phyloP scores from a whole-genome alignment of 2,113 vertebrate genomes.

The Leptosomus discolor region DNA sequence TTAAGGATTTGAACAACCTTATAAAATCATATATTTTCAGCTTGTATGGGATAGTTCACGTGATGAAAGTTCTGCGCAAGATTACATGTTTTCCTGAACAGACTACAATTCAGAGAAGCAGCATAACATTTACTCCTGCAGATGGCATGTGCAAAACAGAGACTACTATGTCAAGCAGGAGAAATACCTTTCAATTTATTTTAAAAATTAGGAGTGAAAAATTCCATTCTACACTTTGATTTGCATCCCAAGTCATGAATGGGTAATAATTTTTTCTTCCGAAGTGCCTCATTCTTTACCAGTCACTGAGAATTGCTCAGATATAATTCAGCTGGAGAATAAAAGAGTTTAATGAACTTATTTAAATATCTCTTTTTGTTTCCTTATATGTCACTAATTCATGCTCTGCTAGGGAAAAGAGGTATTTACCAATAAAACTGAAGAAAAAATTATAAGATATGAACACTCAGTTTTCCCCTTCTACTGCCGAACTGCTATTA shows the following conservation, averaged over 20 bases:
- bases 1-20: neutral
- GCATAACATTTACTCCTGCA: neutral
- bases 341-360: neutral
- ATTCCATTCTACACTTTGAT: neutral
- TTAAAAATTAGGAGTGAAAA: neutral
- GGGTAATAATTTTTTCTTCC: neutral
- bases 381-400: neutral
- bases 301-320: neutral
- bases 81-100: neutral
- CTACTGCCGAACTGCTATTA: neutral
- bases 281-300: neutral
- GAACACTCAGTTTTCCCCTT: neutral
- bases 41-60: neutral
- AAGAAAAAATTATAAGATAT: neutral
- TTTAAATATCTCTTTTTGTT: neutral
- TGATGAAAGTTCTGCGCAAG: neutral
- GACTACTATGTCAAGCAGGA: neutral
- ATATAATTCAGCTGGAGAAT: neutral
- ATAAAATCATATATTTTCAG: neutral
- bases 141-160: neutral
- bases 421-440: neutral
- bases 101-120: neutral
- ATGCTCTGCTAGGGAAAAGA: neutral
- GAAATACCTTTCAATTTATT: neutral
- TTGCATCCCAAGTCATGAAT: neutral